Base-by-base conservation (phyloP, 2,113 vertebrate genomes). In the Cephalopholis sonnerati region DNA sequence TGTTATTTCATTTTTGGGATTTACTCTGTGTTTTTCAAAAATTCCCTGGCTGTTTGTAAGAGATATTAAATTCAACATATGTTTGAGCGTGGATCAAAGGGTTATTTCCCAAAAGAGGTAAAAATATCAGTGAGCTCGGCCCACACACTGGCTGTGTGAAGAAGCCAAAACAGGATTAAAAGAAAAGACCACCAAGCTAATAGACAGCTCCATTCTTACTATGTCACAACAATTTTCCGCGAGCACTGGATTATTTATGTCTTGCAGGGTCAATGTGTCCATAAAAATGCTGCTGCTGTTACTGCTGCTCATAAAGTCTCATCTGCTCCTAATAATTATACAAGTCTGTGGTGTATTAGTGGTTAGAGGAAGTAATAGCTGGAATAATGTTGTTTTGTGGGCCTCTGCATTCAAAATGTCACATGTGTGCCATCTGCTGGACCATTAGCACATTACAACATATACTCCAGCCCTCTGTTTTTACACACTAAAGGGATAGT, bases 341-440 rank as follows among this genome's bases (percentile, higher is more conserved):
- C 32, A 59, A 54, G 5, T 16, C 20, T 25, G 20, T 11, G 4
- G 25, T 11, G 39, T 17, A 25, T 46, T 20, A 22, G 5, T 27
- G 6, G 29, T n/a, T 17, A 46, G 16, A 36, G 8, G 27, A 10
- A 41, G 9, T 13, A n/a, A 27, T 4, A 29, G 13, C 0, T 72
- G 9, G 24, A 48, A 48, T 11, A 13, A 32, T 36, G 17, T 44
- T 27, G 24, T 1, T 44, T 2, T 13, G 2, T 18, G 50, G 25
- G 20, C 48, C 24, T 32, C 1, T 53, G 7, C 13, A 8, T 46
- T 2, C 11, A n/a, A 39, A 55, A 77, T 86, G 66, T 55, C 2
- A 36, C 78, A 46, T 50, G 83, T 2, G 48, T 82, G 87, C 88
- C 88, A 76, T 70, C 93, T 93, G 69, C 79, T 91, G 93, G 92